Evolutionary conservation across 2,113 vertebrate species (phyloP).

Genomic region (Odontophorus gujanensis): DNA sequence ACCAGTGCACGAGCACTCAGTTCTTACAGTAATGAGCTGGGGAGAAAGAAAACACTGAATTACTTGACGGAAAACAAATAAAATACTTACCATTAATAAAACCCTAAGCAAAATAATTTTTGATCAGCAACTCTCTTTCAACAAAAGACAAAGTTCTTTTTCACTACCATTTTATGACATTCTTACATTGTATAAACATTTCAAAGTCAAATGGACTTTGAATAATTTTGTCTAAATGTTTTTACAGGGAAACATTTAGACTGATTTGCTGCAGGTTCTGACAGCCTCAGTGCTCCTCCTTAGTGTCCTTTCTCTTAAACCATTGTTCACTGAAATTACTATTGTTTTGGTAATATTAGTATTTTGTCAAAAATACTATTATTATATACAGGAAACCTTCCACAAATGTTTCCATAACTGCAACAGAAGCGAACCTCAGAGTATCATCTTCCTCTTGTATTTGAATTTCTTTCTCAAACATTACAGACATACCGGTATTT

Average conservation of each 20-base stretch:
- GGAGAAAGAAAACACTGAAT: background rate
- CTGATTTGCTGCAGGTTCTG: background rate
- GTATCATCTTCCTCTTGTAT: background rate
- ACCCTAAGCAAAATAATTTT: background rate
- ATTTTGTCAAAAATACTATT: background rate
- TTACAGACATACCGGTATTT: background rate
- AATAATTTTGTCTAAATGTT: background rate
- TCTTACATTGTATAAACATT: background rate
- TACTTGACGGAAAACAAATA: background rate
- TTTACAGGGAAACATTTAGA: background rate
- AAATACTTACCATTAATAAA: background rate
- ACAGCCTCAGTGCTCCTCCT: background rate
- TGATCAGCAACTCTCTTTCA: background rate
- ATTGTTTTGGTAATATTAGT: background rate
- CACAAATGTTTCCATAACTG: background rate
- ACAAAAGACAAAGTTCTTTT: background rate
- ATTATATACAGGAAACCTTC: background rate
- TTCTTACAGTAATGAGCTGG: background rate
- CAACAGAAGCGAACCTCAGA: background rate
- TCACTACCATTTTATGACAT: background rate
- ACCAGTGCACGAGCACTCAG: fast-evolving
- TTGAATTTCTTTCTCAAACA: background rate
- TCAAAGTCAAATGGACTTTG: background rate
- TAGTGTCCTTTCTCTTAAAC: background rate
- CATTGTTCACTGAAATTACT: background rate